A percentile compares a stretch with the other conserved stretches of the same genome.
These are phyloP conservation scores for Ephydatia muelleri DNA, from an alignment of 37 sponge, comb jelly and placozoan genomes.

Conservation along the genomic window DNA sequence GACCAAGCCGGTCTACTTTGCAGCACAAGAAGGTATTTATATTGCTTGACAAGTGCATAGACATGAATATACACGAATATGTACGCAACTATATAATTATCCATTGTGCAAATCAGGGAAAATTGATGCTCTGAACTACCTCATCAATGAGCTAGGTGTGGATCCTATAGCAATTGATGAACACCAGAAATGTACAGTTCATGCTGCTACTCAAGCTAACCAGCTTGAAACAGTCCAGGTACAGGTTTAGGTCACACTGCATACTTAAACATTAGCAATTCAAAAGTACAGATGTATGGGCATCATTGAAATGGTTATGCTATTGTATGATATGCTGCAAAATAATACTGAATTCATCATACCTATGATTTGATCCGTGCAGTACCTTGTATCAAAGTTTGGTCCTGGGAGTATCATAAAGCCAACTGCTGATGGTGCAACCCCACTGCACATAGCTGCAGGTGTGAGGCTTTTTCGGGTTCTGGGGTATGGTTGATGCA, in stretches of 20 bases:
- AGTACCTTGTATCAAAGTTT: slow-evolving; percentile 74
- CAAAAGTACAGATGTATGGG: not conserved
- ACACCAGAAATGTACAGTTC: slow-evolving; percentile 64
- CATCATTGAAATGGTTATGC: not conserved
- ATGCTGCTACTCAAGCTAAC: slow-evolving; percentile 74
- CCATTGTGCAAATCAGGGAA: slow-evolving; percentile 28
- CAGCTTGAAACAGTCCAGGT: slow-evolving; percentile 67
- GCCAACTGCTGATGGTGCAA: slow-evolving; percentile 82
- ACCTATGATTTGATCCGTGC: not conserved
- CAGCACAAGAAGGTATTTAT: slow-evolving; percentile 72
- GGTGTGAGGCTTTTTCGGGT: slow-evolving; percentile 28
- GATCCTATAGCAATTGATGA: slow-evolving; percentile 69
- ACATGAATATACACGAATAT: not conserved
- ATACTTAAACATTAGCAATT: not conserved
- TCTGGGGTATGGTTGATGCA: not conserved
- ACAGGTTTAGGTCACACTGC: not conserved
- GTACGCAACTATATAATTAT: not conserved
- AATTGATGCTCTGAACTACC: slow-evolving; percentile 59
- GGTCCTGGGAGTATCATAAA: slow-evolving; percentile 56
- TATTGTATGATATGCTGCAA: no score
- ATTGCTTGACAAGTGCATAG: not conserved
- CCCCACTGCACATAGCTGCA: slow-evolving; percentile 85
- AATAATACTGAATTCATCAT: no score
- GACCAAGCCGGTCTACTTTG: slow-evolving; percentile 76
- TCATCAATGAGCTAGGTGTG: slow-evolving; percentile 58